Base-by-base conservation (phyloP, 1,140 invertebrate species). In the Scaptodrosophila lebanonensis region DNA sequence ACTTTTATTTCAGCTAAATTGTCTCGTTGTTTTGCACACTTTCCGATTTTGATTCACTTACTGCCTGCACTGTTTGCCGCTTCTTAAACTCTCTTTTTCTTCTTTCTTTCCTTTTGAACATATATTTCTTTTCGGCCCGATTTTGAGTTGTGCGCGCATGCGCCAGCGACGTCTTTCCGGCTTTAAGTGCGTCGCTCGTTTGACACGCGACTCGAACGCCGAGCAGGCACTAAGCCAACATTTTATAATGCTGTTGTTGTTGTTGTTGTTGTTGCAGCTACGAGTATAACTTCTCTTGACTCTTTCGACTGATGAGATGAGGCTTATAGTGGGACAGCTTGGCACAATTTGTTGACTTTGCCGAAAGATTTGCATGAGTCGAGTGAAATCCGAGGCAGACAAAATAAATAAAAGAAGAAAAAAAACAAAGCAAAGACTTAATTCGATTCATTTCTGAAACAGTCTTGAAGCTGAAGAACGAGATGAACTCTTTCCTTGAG, bases 131-230 rank as follows among this genome's bases (percentile, higher is more conserved):
- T n/a, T n/a, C n/a, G n/a, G n/a, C n/a, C n/a, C n/a, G n/a, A n/a
- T n/a, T 38, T 32, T 22, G 15, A 45, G 22, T n/a, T 35, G 43
- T 40, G 36, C n/a, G 42, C 44, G 66, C 63, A 53, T 49, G 66
- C 72, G 66, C 70, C 33, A 53, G 7, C 50, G 15, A 77, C 73
- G 72, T 77, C 72, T 77, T 71, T 64, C 60, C 73, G 69, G 73
- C 64, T 69, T 67, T 27, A 48, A 72, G 75, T 69, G 52, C 49
- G 64, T 59, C 69, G 68, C 32, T 79, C 75, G 73, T 79, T 72
- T 77, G 73, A 77, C 73, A 77, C 75, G 75, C 73, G 73, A 73
- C 45, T 51, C 49, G 68, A 25, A 25, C 54, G 64, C 48, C 38
- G 48, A 73, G 50, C 66, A 52, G 52, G 59, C 49, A 22, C 47